phyloP scores from a whole-genome alignment of 2,797 vertebrate genomes.

The Chelidonichthys spinosus region DNA sequence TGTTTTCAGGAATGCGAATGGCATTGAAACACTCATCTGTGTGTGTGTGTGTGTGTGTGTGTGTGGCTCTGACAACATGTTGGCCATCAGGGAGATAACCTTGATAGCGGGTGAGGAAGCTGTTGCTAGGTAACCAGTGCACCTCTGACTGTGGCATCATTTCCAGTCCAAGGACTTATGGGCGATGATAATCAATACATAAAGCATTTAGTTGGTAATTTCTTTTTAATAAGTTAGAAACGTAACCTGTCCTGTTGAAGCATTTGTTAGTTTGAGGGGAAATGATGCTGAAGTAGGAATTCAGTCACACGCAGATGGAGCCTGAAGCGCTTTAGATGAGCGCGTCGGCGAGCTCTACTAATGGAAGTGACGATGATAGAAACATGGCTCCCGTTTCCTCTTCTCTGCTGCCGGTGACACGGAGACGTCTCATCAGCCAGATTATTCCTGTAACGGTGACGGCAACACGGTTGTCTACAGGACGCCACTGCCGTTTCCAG shows the following conservation, averaged over 20 bases:
- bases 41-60: slow-evolving; percentile 5
- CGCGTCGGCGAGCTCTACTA: slow-evolving; percentile 27
- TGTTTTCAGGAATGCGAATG: slow-evolving; percentile 18
- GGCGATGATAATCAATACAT: slow-evolving; percentile 34
- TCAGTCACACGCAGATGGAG: slow-evolving; percentile 38
- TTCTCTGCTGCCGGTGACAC: slow-evolving; percentile 20
- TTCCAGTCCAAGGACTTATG: slow-evolving; percentile 28
- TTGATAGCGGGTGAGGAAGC: slow-evolving; percentile 66
- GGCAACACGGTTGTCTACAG: slow-evolving; percentile 23
- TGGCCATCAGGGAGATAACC: slow-evolving; percentile 64
- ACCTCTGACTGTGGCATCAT: slow-evolving; percentile 31
- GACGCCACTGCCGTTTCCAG: slow-evolving; percentile 6
- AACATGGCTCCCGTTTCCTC: slow-evolving; percentile 9
- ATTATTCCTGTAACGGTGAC: slow-evolving; percentile 30
- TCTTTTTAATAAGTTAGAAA: neutral
- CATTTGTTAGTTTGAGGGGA: neutral
- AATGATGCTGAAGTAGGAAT: neutral
- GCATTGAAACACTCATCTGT: neutral
- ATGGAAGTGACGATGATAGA: slow-evolving; percentile 30
- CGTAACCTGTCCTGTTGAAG: neutral
- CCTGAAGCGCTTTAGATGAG: slow-evolving; percentile 22
- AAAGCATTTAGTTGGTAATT: slow-evolving; percentile 3
- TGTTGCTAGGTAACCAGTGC: slow-evolving; percentile 77
- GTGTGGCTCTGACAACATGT: slow-evolving; percentile 30
- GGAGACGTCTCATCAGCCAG: slow-evolving; percentile 19